These are phyloP conservation scores for Steromphala cineraria DNA, from an alignment of 2,888 invertebrate genomes.

Conservation along the genomic window DNA sequence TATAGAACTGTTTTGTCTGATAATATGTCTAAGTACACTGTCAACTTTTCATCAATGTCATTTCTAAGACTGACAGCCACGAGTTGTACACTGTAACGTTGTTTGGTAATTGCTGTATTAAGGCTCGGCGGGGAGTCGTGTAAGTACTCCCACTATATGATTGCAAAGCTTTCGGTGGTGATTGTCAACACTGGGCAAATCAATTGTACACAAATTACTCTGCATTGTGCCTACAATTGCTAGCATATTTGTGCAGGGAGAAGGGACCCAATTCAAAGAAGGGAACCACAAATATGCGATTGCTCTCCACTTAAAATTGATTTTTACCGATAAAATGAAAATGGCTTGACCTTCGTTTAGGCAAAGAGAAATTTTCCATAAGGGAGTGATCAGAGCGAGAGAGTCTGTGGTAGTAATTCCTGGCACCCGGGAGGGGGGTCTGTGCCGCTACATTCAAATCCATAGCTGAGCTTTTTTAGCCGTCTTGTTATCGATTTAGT, in stretches of 20 bases:
- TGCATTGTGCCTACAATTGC: neutral
- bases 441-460: neutral
- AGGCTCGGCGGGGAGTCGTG: no score
- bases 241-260: neutral
- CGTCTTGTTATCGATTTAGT: neutral
- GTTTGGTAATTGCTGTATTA: neutral
- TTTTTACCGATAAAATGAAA: constrained; percentile 1
- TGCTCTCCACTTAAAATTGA: constrained; percentile 9
- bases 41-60: no score
- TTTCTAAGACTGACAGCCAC: no score
- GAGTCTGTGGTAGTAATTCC: constrained; percentile 1
- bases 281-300: neutral
- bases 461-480: neutral
- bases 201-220: neutral
- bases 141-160: neutral
- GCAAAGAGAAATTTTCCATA: constrained; percentile 18
- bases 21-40: no score
- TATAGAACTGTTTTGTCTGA: no score
- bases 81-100: neutral
- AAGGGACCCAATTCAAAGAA: neutral
- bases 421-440: neutral
- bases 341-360: neutral
- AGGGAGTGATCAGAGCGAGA: constrained; percentile 7
- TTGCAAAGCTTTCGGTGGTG: neutral
- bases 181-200: neutral